Evolutionary conservation across 2,888 invertebrate genomes (phyloP).

Genomic region (Oasisia sp.): DNA sequence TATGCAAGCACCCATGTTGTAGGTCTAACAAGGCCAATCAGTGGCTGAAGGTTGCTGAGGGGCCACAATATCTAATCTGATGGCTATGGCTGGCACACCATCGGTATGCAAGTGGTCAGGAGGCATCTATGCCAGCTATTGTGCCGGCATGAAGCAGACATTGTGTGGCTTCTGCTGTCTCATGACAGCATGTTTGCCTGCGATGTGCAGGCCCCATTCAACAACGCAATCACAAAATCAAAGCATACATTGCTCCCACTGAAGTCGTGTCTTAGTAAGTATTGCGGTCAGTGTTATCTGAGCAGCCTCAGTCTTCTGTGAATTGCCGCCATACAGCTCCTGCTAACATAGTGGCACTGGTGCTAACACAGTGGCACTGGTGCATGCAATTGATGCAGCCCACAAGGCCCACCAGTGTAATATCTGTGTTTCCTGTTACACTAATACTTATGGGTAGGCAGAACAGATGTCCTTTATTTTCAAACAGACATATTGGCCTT

Average conservation of each 20-base stretch:
- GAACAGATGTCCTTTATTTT: background rate
- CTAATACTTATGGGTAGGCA: background rate
- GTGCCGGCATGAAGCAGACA: background rate
- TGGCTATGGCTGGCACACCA: background rate
- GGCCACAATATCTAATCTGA: background rate
- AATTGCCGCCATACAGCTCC: too few relatives aligned
- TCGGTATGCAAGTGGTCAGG: background rate
- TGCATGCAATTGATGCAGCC: too few relatives aligned
- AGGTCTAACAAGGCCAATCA: too few relatives aligned
- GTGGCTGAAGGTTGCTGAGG: background rate
- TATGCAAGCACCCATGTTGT: too few relatives aligned
- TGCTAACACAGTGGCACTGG: too few relatives aligned
- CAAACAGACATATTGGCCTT: too few relatives aligned
- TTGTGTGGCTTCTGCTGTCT: background rate
- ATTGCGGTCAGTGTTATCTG: background rate
- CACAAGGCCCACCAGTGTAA: too few relatives aligned
- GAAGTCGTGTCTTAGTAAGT: background rate
- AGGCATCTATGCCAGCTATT: background rate
- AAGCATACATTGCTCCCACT: background rate
- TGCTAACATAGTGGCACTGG: too few relatives aligned
- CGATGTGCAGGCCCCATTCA: background rate
- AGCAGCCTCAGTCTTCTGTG: background rate
- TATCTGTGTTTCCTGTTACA: background rate
- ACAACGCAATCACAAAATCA: background rate
- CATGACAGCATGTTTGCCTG: background rate